A percentile compares a stretch with the other conserved stretches of the same genome.
These are phyloP conservation scores for Notodonta ziczac DNA, from an alignment of 2,888 invertebrate genomes.

Conservation along the genomic window DNA sequence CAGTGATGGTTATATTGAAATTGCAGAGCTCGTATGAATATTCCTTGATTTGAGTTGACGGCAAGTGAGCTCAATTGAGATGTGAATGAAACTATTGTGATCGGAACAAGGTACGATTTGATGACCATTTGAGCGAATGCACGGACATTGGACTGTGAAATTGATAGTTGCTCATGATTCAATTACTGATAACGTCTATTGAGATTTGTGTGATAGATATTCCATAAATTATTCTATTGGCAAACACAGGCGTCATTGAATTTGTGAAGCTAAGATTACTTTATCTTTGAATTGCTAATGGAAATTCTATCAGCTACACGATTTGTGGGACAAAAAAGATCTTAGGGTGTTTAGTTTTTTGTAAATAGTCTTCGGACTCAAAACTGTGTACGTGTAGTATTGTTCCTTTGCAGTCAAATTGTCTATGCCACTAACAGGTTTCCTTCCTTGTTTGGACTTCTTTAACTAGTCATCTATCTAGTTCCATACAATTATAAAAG, in stretches of 20 bases:
- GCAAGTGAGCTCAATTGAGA: slow-evolving; percentile 66
- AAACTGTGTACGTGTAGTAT: too few relatives aligned
- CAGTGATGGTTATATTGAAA: slow-evolving; percentile 14
- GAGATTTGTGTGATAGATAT: slow-evolving; percentile 9
- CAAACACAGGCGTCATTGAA: slow-evolving; percentile 4
- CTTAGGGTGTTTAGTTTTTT: too few relatives aligned
- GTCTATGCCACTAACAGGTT: too few relatives aligned
- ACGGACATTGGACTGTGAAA: slow-evolving; percentile 45
- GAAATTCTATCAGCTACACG: not conserved
- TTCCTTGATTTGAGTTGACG: slow-evolving; percentile 56
- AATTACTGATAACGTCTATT: slow-evolving; percentile 20
- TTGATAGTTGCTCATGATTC: slow-evolving; percentile 39
- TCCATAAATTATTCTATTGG: slow-evolving; percentile 4
- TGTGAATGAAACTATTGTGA: slow-evolving; percentile 67
- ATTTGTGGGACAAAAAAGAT: too few relatives aligned
- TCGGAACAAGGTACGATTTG: slow-evolving; percentile 45
- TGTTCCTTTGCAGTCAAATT: too few relatives aligned
- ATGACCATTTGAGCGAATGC: slow-evolving; percentile 46
- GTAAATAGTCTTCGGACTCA: too few relatives aligned
- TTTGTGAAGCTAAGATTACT: not conserved
- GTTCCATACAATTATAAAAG: too few relatives aligned
- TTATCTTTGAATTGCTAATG: not conserved
- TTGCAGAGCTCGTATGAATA: slow-evolving; percentile 41
- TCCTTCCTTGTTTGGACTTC: too few relatives aligned
- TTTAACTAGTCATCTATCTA: too few relatives aligned